Evolutionary conservation across 1,140 invertebrate genomes (phyloP), one percentile per base, ranked within the genome.

Genomic region (Trichogramma pretiosum): DNA sequence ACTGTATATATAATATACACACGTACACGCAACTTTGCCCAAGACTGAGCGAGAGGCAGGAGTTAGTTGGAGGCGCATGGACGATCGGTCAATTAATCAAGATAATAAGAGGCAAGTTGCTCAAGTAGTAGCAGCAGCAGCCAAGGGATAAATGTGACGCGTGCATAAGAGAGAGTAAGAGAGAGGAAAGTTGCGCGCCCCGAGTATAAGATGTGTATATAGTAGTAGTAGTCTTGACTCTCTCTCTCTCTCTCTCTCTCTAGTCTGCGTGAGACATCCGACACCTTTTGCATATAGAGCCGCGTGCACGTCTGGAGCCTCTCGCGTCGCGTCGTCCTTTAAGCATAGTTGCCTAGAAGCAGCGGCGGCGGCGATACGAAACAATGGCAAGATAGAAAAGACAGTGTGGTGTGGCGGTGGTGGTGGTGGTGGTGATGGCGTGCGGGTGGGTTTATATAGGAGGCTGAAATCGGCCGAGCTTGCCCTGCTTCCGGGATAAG

Each of bases 1-100:
- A n/a, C n/a, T n/a, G n/a, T n/a, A n/a, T n/a, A n/a, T n/a, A n/a
- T n/a, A n/a, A n/a, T n/a, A n/a, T n/a, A n/a, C n/a, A n/a, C n/a
- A n/a, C n/a, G n/a, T n/a, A 28, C 5, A 11, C 24, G 24, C 5
- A 28, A 28, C 24, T 28, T 28, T 28, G 24, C 21, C 22, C n/a
- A 24, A 28, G 22, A 8, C n/a, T 13, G 19, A 39, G 35, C 4
- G 24, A 19, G 26, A 23, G 13, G 23, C 11, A 32, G 38, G 41
- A 35, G 52, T 37, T 53, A 58, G 55, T 51, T 48, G 41, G 36
- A 46, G 19, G 23, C 43, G 32, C 34, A 46, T 50, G 59, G 62
- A 54, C 63, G 60, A 70, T 72, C 65, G 67, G 67, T 72, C 69
- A 69, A 72, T 72, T 70, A 72, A 72, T 72, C 69, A 70, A 68